phyloP scores from a whole-genome alignment of 2,888 invertebrate species.

The Pecten maximus region DNA sequence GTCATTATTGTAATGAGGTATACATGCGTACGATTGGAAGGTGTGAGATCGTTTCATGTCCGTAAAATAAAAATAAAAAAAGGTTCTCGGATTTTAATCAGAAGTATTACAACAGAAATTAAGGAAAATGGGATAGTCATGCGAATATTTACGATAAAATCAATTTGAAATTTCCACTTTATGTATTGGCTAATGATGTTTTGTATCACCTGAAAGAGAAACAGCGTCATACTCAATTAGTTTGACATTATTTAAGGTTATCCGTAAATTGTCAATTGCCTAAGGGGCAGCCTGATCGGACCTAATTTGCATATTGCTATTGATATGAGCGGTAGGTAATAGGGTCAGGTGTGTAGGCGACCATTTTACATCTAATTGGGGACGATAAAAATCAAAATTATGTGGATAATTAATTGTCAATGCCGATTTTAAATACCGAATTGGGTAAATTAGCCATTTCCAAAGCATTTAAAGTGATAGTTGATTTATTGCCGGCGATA shows the following conservation, averaged over 20 bases:
- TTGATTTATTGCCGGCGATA: not conserved
- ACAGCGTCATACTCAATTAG: constrained; percentile 2
- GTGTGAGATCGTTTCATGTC: not conserved
- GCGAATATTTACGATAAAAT: not conserved
- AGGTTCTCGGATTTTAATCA: too few relatives aligned
- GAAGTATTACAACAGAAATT: too few relatives aligned
- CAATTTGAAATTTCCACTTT: not conserved
- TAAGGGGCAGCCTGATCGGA: not conserved
- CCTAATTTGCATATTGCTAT: constrained; percentile 21
- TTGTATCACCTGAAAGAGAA: not conserved
- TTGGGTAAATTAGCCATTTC: constrained; percentile 33
- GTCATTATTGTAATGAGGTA: too few relatives aligned
- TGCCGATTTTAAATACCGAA: constrained; percentile 16
- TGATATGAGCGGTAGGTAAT: constrained; percentile 18
- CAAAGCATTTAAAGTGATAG: not conserved
- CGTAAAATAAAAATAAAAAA: not conserved
- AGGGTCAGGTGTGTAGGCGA: constrained; percentile 25
- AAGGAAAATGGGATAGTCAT: not conserved
- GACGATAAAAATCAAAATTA: constrained; percentile 18
- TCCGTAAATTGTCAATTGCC: constrained; percentile 20
- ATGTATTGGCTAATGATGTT: not conserved
- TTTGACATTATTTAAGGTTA: constrained; percentile 26
- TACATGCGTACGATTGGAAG: not conserved
- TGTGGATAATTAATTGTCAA: constrained; percentile 22
- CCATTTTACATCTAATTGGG: constrained; percentile 16